Base-by-base conservation (phyloP, 2,113 vertebrate species). In the Gambusia holbrooki region DNA sequence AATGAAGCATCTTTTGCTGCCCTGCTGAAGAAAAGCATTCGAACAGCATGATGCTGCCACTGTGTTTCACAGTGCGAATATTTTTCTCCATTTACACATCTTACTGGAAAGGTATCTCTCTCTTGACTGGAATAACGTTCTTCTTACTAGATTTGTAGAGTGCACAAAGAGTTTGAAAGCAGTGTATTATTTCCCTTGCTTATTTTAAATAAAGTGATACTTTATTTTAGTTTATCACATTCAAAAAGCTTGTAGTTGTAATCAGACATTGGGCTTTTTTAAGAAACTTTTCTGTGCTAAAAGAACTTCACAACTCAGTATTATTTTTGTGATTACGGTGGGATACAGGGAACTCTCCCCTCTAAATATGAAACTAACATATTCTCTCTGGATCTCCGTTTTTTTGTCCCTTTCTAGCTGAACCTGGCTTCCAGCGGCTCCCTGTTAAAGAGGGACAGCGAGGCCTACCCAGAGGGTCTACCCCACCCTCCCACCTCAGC, bases 401-500 rank as follows among this genome's bases (percentile, higher is more conserved):
- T 19, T 19, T 17, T 48, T 5, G 45, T 61, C n/a, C 62, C 42
- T 67, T 42, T 69, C 28, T 7, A 97, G 96, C 95, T 97, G 90
- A 98, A 98, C 93, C 94, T 96, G 92, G 96, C 95, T 85, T 96
- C 97, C 51, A 96, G 96, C 66, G 95, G 95, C 88, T 95, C 95
- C 82, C 94, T 97, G 79, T 94, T 96, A 94, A 98, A 99, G 95
- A 95, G 97, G 92, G 96, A 97, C 87, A 96, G 95, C 0, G 97
- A 99, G 64, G 94, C 94, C 0, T 99, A 97, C 91, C 97, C 96
- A 3, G 97, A 98, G 45, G 96, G 97, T 74, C 96, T 99, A 65
- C 96, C 96, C 89, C 98, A 99, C 93, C 98, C 97, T 76, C 97
- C 98, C 80, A 99, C 97, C 92, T 98, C 97, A 0, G 98, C 97